Conservation (phyloP, 2,888 invertebrate genomes). For the Cristatella mucedo region DNA sequence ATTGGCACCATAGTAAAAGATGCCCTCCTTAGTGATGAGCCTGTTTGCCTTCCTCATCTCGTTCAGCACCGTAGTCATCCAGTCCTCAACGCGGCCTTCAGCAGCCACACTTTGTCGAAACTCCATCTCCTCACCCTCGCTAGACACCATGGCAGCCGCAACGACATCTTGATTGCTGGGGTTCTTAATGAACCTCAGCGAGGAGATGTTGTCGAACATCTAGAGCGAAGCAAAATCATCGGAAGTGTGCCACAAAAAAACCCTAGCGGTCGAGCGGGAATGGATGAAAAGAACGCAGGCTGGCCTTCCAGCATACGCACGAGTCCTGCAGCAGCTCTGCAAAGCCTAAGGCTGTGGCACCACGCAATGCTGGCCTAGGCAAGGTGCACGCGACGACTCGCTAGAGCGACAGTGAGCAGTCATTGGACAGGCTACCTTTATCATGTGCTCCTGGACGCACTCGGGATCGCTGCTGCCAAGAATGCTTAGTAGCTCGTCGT, state of each 20-base stretch:
- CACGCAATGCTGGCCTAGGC: too few species aligned
- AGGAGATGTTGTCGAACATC: conserved; percentile 81
- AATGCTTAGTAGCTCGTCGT: conserved; percentile 73
- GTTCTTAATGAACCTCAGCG: conserved; percentile 51
- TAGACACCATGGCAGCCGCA: conserved; percentile 68
- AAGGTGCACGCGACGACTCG: too few species aligned
- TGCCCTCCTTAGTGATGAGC: conserved; percentile 66
- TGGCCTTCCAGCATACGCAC: too few species aligned
- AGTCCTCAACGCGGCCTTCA: conserved; percentile 70
- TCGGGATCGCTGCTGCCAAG: conserved; percentile 67
- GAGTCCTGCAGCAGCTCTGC: too few species aligned
- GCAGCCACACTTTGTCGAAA: conserved; percentile 55
- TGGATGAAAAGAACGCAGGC: too few species aligned
- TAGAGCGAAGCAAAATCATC: conserved; percentile 33
- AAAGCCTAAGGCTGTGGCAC: too few species aligned
- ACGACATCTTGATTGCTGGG: conserved; percentile 50
- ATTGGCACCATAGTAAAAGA: conserved; percentile 68
- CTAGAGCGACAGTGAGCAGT: too few species aligned
- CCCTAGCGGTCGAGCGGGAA: too few species aligned
- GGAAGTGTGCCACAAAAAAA: too few species aligned
- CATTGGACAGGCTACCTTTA: conserved; percentile 53
- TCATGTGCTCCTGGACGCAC: conserved; percentile 79
- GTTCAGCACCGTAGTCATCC: conserved; percentile 68
- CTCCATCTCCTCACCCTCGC: conserved; percentile 70
- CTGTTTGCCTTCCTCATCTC: conserved; percentile 74